Evolutionary conservation across 2,888 invertebrate genomes (phyloP), one percentile per base, ranked within the genome.

Genomic region (Fissipunctia ypsillon): DNA sequence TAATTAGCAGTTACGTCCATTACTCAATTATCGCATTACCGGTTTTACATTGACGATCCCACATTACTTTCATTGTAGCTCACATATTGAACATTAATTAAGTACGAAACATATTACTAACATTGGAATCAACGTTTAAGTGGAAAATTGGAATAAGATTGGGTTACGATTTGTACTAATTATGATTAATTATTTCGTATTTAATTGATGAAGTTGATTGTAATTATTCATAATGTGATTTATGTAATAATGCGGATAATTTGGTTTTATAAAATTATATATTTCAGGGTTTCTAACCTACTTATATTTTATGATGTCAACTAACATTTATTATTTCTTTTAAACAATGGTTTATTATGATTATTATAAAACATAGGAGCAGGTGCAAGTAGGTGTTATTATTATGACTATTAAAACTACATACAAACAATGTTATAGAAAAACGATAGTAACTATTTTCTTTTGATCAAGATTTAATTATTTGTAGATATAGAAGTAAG

Each of bases 11-110:
- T 41, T 31, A 57, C 52, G 63, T 59, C 19, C 35, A 76, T 74
- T 69, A 74, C 50, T 54, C 61, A 74, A 74, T 78, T 79, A 78
- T 28, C 52, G 57, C 61, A 80, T 80, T 48, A 68, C 45, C 28
- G 14, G 45, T 12, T 54, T 76, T 19, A 71, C 38, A 76, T 43
- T 59, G 31, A 43, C 25, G 56, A 71, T 38, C 43, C 43, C 7
- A 69, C 50, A 48, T 48, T 54, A 79, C 65, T 64, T 80, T 80
- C 28, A 80, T 50, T 56, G 59, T 31, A 22, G 59, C 35, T 25
- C 28, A 63, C 16, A 25, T 56, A 68, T 68, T 76, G 43, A 60
- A 60, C 48, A 60, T 70, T 22, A 31, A 80, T 76, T 65, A 72
- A 41, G 31, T 25, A 45, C 10, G 5, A 7, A 60, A 65, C n/a